A percentile compares a stretch with the other conserved stretches of the same genome.
phyloP scores from a whole-genome alignment of 2,797 vertebrate species.

The Pantherophis vulpinus region DNA sequence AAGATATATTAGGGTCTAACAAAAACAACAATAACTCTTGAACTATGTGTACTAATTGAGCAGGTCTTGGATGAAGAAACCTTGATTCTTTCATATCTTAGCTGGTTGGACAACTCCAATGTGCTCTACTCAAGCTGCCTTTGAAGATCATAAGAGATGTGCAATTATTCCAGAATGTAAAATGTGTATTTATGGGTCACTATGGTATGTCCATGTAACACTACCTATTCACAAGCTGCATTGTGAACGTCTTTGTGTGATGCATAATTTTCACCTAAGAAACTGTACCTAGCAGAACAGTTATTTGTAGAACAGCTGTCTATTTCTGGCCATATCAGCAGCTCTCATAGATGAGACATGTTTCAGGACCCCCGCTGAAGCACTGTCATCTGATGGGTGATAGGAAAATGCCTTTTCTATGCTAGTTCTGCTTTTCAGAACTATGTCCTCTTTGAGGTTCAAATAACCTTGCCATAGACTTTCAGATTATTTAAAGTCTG shows the following conservation, averaged over 20 bases:
- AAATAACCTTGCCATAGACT: neutral
- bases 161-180: neutral
- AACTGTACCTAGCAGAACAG: neutral
- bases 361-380: neutral
- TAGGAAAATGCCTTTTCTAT: neutral
- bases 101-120: neutral
- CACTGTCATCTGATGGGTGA: neutral
- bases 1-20: neutral
- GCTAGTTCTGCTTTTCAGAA: neutral
- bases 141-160: neutral
- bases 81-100: neutral
- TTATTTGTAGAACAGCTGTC: neutral
- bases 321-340: neutral
- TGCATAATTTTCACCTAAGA: neutral
- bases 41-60: neutral
- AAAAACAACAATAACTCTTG: neutral
- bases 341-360: neutral
- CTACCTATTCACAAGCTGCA: neutral
- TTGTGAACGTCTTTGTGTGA: neutral
- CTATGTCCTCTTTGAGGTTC: neutral
- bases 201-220: neutral
- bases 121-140: neutral
- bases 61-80: neutral
- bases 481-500: neutral
- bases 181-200: neutral